These are phyloP conservation scores for Neodiprion fabricii DNA, from an alignment of 1,140 invertebrate genomes.

Conservation along the genomic window DNA sequence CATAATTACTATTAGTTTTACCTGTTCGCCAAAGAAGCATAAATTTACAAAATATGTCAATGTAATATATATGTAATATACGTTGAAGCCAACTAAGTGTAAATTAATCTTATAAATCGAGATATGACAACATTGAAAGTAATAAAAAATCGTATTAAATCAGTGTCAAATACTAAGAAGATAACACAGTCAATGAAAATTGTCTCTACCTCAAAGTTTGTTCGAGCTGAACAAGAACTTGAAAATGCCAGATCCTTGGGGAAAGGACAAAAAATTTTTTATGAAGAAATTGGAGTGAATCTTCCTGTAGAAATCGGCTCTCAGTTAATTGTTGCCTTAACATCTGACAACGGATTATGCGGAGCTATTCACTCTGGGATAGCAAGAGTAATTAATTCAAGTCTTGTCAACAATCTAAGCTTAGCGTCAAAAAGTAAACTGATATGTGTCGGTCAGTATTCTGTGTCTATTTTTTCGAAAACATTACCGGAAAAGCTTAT, in stretches of 20 bases:
- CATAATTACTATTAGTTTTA: not conserved
- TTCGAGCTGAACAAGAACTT: constrained; percentile 90
- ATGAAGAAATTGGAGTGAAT: constrained; percentile 78
- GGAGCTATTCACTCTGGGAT: constrained; percentile 91
- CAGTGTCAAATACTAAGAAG: constrained; percentile 97
- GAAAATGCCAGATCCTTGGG: constrained; percentile 87
- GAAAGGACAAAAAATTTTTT: constrained; percentile 82
- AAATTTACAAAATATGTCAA: too few species aligned
- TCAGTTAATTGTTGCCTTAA: constrained; percentile 84
- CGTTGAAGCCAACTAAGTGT: too few species aligned
- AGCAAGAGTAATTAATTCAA: constrained; percentile 75
- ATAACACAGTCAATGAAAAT: constrained; percentile 99
- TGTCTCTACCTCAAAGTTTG: constrained; percentile 90
- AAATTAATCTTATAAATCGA: not conserved
- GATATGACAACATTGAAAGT: constrained; percentile 94
- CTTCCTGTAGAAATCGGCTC: constrained; percentile 69
- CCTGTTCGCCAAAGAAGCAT: too few species aligned
- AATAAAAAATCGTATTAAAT: constrained; percentile 92
- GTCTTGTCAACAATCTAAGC: constrained; percentile 65
- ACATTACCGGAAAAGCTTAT: constrained; percentile 82
- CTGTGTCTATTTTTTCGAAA: constrained; percentile 79
- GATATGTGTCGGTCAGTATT: constrained; percentile 92
- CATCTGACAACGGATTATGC: constrained; percentile 92
- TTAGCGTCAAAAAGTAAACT: constrained; percentile 75
- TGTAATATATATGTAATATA: too few species aligned